Conservation (phyloP, 2,888 invertebrate genomes). For the Phyllotreta striolata region DNA sequence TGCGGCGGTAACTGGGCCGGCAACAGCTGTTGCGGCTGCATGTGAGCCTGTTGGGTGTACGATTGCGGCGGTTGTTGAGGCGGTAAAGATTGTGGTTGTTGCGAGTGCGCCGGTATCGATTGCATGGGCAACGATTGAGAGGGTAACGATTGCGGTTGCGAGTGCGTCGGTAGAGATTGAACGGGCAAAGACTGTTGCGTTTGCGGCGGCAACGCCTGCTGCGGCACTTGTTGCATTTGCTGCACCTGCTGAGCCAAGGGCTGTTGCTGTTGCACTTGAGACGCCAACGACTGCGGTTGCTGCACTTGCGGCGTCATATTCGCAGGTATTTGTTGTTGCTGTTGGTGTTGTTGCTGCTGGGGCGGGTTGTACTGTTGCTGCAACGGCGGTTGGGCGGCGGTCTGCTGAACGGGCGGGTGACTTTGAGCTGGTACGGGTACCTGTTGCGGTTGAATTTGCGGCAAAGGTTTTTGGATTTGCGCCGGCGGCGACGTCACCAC, state of each 20-base stretch:
- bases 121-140: constrained; percentile 10
- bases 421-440: background rate
- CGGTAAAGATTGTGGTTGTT: constrained; percentile 2
- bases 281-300: background rate
- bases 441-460: constrained; percentile 2
- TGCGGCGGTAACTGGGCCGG: constrained; percentile 24
- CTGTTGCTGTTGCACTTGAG: constrained; percentile 8
- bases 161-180: constrained; percentile 9
- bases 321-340: constrained; percentile 31
- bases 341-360: constrained; percentile 40
- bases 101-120: constrained; percentile 22
- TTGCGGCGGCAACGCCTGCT: constrained; percentile 9
- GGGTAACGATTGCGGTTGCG: constrained; percentile 7
- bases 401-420: no score
- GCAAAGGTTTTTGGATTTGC: constrained; percentile 18
- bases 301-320: background rate
- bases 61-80: constrained; percentile 14
- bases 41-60: constrained; percentile 50
- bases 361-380: constrained; percentile 47
- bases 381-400: constrained; percentile 36
- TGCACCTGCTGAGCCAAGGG: constrained; percentile 10
- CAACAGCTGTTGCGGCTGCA: constrained; percentile 39
- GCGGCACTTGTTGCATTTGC: constrained; percentile 28
- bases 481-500: constrained; percentile 25
- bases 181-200: constrained; percentile 11